Base-by-base conservation (phyloP, 2,797 vertebrate genomes). In the Rhinella marina region DNA sequence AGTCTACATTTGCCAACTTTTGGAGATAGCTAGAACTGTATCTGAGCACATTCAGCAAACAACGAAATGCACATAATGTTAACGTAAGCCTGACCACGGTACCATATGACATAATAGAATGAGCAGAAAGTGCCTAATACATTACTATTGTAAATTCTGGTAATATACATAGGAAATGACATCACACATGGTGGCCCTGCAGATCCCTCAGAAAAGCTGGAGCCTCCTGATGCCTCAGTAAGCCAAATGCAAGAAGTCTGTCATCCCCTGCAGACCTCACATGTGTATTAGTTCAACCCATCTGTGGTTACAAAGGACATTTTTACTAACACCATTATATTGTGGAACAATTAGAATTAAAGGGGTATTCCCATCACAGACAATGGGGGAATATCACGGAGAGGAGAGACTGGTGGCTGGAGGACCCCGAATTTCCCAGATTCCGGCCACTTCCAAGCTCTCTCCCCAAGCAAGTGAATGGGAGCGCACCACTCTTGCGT, bases 1-100 rank as follows among this genome's bases (percentile, higher is more conserved):
- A 13, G 72, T 80, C 29, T 81, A 85, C 64, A 61, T 81, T 79
- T 84, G 84, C 32, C 62, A 79, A 79, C 66, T 68, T 21, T 48
- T 68, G 8, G 7, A 78, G n/a, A n/a, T 6, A 52, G 57, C 5
- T 29, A 7, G 32, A 17, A 0, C 12, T 23, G 61, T 13, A 62
- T 13, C 1, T 10, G 21, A 29, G 21, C 66, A 70, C 13, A 1
- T 25, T 25, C 11, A 21, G 48, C 73, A 13, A 23, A 52, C 19
- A 50, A 76, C 2, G 48, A 52, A 50, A 48, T 76, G 21, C 19
- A 48, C 17, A 48, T 17, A 75, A 50, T 76, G 32, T 76, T 7
- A 50, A 62, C 16, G 19, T 59, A 14, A 17, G 6, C 66, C 4
- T 59, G 54, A 56, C 54, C 54, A 5, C 17, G 2, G 25, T 27